A percentile compares a stretch with the other conserved stretches of the same genome.
Conservation (phyloP, 2,888 invertebrate species). For the Scelioninae gen. 1 region DNA sequence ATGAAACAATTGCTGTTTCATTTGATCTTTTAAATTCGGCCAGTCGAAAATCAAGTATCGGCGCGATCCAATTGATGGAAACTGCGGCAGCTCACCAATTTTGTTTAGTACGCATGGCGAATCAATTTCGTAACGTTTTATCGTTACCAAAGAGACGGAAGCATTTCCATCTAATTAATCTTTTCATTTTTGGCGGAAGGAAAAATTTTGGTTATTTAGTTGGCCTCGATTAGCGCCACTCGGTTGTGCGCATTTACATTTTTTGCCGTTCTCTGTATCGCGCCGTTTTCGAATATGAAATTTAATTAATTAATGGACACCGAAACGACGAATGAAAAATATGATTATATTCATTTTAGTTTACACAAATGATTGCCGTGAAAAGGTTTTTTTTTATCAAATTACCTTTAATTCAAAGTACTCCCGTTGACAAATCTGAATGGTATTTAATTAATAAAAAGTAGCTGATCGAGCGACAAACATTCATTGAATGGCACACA, state of each 20-base stretch:
- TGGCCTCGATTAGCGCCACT: constrained; percentile 7
- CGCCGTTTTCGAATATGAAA: background rate
- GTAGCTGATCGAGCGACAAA: constrained; percentile 4
- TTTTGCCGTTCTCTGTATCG: background rate
- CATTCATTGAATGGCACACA: background rate
- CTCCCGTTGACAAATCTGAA: constrained; percentile 15
- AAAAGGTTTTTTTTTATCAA: constrained; percentile 21
- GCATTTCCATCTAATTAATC: constrained; percentile 24
- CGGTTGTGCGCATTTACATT: constrained; percentile 6
- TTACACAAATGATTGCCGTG: background rate
- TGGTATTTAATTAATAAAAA: constrained; percentile 27
- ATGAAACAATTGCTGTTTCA: constrained; percentile 54
- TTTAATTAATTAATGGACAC: constrained; percentile 34
- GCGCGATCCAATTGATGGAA: constrained; percentile 42
- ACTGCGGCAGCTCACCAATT: constrained; percentile 33
- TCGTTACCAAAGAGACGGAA: constrained; percentile 11
- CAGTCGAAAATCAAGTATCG: constrained; percentile 30
- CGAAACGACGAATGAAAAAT: constrained; percentile 1
- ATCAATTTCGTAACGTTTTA: constrained; percentile 34
- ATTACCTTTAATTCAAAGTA: constrained; percentile 10
- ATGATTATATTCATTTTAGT: constrained; percentile 12
- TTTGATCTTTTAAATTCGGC: constrained; percentile 46
- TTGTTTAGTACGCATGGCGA: constrained; percentile 32
- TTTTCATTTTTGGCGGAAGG: constrained; percentile 3
- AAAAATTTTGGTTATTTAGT: background rate